phyloP scores from a whole-genome alignment of 2,888 invertebrate species.

The Marronus borbonicus region DNA sequence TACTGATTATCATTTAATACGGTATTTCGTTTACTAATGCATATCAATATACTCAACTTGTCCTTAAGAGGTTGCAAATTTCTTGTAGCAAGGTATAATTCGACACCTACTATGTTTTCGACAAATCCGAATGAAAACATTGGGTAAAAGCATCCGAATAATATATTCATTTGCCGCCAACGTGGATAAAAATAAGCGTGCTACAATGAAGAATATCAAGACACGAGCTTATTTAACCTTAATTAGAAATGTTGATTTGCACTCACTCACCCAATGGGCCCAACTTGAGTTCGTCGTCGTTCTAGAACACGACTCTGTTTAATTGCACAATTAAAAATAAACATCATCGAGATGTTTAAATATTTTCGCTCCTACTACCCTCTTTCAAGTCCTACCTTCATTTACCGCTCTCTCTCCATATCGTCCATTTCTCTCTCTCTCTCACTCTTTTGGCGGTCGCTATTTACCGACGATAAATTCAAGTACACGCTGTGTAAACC shows the following conservation, averaged over 20 bases:
- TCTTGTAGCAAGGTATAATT: too few species aligned
- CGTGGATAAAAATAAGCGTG: background rate
- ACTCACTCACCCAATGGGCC: background rate
- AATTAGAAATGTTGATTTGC: constrained; percentile 39
- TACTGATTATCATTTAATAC: too few species aligned
- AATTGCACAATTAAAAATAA: constrained; percentile 56
- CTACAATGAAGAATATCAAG: background rate
- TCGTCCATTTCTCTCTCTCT: constrained; percentile 1
- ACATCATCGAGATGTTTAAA: constrained; percentile 53
- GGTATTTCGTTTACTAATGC: too few species aligned
- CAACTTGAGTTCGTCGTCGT: constrained; percentile 3
- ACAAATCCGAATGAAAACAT: too few species aligned
- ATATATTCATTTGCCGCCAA: background rate
- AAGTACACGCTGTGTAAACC: constrained; percentile 46
- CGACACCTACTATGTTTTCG: too few species aligned
- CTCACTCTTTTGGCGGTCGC: constrained; percentile 10
- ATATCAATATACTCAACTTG: too few species aligned
- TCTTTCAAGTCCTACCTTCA: too few species aligned
- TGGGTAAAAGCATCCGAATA: background rate
- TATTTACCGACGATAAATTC: constrained; percentile 48
- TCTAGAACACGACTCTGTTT: constrained; percentile 50
- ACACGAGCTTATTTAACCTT: constrained; percentile 30
- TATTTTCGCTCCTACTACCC: constrained; percentile 42
- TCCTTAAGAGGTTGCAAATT: too few species aligned
- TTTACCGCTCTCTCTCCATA: constrained; percentile 11